Percentiles rank a stretch among this genome's conserved stretches.
phyloP scores from a whole-genome alignment of 2,797 vertebrate genomes.

The Rhynchotus rufescens region DNA sequence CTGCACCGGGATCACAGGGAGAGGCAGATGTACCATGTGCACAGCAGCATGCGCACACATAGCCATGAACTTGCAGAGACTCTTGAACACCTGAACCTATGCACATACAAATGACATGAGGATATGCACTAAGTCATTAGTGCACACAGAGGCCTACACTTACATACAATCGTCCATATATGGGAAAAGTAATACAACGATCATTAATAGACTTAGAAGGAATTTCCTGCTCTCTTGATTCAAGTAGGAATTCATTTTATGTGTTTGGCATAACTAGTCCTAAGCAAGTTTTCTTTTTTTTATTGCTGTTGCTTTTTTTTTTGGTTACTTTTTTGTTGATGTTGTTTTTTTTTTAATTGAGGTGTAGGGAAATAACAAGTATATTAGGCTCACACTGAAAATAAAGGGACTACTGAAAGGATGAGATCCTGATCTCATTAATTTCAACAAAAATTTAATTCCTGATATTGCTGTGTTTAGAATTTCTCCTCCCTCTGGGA shows the following conservation, averaged over 20 bases:
- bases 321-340: too few relatives aligned
- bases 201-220: background rate
- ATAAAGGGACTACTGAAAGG: background rate
- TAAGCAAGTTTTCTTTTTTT: background rate
- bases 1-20: background rate
- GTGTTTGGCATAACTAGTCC: background rate
- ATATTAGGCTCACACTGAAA: background rate
- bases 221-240: background rate
- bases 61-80: fast-evolving
- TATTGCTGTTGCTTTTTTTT: background rate
- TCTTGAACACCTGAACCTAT: fast-evolving
- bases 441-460: constrained; percentile 28
- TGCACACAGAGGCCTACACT: fast-evolving
- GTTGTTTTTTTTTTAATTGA: background rate
- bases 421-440: constrained; percentile 8
- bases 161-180: background rate
- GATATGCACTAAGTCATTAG: fast-evolving
- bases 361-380: background rate
- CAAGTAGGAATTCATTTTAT: background rate
- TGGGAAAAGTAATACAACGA: background rate
- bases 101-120: fast-evolving
- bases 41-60: fast-evolving
- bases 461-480: background rate
- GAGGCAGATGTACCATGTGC: fast-evolving
- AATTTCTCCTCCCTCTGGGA: background rate